Evolutionary conservation across 1,140 invertebrate species (phyloP).

Genomic region (Heliothis virescens): DNA sequence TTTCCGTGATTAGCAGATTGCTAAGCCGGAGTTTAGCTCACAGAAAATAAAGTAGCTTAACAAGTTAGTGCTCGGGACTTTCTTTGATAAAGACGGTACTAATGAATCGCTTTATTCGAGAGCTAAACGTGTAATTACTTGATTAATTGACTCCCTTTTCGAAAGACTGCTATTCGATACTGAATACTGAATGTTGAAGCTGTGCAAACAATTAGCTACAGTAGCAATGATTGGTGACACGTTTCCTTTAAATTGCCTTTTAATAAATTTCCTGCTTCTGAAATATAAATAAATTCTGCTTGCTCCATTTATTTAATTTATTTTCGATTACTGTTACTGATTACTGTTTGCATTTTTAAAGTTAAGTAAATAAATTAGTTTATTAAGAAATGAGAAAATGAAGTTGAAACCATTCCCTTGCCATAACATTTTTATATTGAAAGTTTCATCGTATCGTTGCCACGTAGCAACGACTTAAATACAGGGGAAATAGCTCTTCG

Average conservation of each 20-base stretch:
- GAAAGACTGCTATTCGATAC: neutral
- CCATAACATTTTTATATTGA: slow-evolving; percentile 4
- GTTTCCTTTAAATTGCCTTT: neutral
- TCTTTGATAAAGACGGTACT: slow-evolving; percentile 2
- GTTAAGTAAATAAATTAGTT: neutral
- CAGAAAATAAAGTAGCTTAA: slow-evolving; percentile 7
- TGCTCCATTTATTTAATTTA: neutral
- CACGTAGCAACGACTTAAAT: neutral
- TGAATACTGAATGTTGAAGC: neutral
- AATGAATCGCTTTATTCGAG: slow-evolving; percentile 21
- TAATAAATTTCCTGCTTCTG: neutral
- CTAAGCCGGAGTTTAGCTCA: neutral
- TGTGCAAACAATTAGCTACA: neutral
- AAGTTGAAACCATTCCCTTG: neutral
- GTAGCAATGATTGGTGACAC: too few relatives aligned
- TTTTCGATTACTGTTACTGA: too few relatives aligned
- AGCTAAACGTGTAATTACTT: slow-evolving; percentile 25
- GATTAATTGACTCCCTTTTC: slow-evolving; percentile 18
- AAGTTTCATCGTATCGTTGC: neutral
- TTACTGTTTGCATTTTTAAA: neutral
- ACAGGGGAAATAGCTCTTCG: too few relatives aligned
- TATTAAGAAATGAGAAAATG: slow-evolving; percentile 1
- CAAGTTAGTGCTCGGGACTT: neutral
- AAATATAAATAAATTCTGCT: neutral
- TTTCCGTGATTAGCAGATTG: neutral